Percentiles rank a stretch among this genome's conserved stretches.
These are phyloP conservation scores for Euphonia xanthogaster DNA, from an alignment of 2,797 vertebrate species.

Conservation along the genomic window DNA sequence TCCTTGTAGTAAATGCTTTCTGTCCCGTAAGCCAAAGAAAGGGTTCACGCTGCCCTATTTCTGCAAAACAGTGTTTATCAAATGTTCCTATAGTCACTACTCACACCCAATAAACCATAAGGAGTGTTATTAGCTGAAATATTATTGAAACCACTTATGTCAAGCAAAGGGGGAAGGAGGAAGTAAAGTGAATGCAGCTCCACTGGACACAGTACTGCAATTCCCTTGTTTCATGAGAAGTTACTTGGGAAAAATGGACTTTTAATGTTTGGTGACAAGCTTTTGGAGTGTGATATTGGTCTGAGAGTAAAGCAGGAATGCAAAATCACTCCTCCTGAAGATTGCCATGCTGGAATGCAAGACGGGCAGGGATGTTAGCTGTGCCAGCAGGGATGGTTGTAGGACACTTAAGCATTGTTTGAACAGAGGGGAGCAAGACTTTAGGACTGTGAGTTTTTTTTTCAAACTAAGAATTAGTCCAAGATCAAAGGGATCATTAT, in stretches of 20 bases:
- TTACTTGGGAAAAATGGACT: neutral
- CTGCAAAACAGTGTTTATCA: neutral
- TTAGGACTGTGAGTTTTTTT: neutral
- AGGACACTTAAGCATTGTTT: neutral
- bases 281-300: no score
- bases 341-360: neutral
- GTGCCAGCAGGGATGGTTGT: neutral
- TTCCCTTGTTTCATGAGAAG: neutral
- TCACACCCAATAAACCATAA: neutral
- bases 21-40: neutral
- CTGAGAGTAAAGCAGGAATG: neutral
- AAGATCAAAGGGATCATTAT: neutral
- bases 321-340: neutral
- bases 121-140: neutral
- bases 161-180: neutral
- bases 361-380: neutral
- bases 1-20: neutral
- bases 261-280: neutral
- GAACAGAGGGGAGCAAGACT: neutral
- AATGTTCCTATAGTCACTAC: neutral
- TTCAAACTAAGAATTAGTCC: neutral
- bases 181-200: neutral
- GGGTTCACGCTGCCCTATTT: neutral
- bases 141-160: neutral
- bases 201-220: neutral